A percentile compares a stretch with the other conserved stretches of the same genome.
Evolutionary conservation across 1,140 invertebrate species (phyloP).

Genomic region (Asobara japonica): DNA sequence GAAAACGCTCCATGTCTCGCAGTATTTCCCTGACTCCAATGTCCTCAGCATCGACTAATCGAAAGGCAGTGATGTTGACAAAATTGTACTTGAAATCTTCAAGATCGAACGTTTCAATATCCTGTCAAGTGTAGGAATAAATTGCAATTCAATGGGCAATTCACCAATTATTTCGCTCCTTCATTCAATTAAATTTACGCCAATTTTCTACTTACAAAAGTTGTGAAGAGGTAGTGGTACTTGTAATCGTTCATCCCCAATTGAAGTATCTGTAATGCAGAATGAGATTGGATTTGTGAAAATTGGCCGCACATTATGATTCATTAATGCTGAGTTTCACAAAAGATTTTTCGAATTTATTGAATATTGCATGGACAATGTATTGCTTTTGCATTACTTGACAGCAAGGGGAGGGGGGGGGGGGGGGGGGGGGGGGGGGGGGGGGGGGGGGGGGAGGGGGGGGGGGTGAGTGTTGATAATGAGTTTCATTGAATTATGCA

Average conservation of each 20-base stretch:
- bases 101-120: slow-evolving; percentile 73
- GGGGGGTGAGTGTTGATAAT: too few species aligned
- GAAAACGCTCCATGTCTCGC: slow-evolving; percentile 74
- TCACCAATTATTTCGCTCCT: too few species aligned
- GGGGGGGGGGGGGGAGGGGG: too few species aligned
- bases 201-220: slow-evolving; percentile 71
- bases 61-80: slow-evolving; percentile 75
- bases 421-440: too few species aligned
- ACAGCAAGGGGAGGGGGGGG: too few species aligned
- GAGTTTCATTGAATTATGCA: too few species aligned
- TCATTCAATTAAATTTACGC: slow-evolving; percentile 10
- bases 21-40: slow-evolving; percentile 68
- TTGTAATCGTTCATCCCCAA: slow-evolving; percentile 78
- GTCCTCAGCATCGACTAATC: slow-evolving; percentile 71
- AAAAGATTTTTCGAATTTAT: too few species aligned
- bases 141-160: background rate
- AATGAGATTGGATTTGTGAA: slow-evolving; percentile 2
- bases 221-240: slow-evolving; percentile 77
- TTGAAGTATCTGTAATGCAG: slow-evolving; percentile 69
- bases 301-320: background rate
- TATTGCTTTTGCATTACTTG: too few species aligned
- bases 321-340: too few species aligned
- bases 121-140: slow-evolving; percentile 52
- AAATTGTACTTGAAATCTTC: slow-evolving; percentile 75
- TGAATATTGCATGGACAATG: too few species aligned